Percentiles rank a stretch among this genome's conserved stretches.
phyloP scores from a whole-genome alignment of 1,140 invertebrate genomes.

The Eufriesea mexicana region DNA sequence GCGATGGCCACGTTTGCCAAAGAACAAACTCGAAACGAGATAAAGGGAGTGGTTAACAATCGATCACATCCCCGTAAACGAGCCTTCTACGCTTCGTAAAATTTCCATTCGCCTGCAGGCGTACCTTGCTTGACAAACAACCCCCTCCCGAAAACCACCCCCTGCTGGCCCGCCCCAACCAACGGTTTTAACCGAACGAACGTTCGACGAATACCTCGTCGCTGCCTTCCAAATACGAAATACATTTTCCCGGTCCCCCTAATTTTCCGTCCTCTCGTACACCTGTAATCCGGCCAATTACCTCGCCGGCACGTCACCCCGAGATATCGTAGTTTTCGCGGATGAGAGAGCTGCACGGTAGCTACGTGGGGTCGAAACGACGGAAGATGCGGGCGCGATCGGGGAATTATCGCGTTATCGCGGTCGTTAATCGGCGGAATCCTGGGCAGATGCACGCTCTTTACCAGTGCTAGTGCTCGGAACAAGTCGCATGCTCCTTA shows the following conservation, averaged over 20 bases:
- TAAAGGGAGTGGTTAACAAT: slow-evolving; percentile 6
- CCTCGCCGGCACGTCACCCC: background rate
- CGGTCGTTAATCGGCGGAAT: slow-evolving; percentile 13
- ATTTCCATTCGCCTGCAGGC: slow-evolving; percentile 17
- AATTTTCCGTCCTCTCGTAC: background rate
- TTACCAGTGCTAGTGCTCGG: background rate
- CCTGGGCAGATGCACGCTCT: slow-evolving; percentile 21
- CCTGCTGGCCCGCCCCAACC: too few relatives aligned
- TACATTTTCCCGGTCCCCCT: background rate
- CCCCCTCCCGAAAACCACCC: background rate
- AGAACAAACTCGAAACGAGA: background rate
- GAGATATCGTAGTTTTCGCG: slow-evolving; percentile 1
- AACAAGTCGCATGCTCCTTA: background rate
- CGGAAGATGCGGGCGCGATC: slow-evolving; percentile 17
- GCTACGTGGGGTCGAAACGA: slow-evolving; percentile 16
- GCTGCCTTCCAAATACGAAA: background rate
- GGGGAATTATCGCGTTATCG: slow-evolving; percentile 34
- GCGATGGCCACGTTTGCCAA: background rate
- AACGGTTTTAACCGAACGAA: background rate
- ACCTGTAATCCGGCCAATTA: slow-evolving; percentile 18
- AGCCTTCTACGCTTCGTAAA: slow-evolving; percentile 7
- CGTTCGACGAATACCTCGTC: background rate
- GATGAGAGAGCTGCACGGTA: background rate
- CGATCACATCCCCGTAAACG: background rate
- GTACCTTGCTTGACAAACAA: slow-evolving; percentile 3